Percentiles rank a stretch among this genome's conserved stretches.
Conservation (phyloP, 2,797 vertebrate genomes). For the Paguma larvata region DNA sequence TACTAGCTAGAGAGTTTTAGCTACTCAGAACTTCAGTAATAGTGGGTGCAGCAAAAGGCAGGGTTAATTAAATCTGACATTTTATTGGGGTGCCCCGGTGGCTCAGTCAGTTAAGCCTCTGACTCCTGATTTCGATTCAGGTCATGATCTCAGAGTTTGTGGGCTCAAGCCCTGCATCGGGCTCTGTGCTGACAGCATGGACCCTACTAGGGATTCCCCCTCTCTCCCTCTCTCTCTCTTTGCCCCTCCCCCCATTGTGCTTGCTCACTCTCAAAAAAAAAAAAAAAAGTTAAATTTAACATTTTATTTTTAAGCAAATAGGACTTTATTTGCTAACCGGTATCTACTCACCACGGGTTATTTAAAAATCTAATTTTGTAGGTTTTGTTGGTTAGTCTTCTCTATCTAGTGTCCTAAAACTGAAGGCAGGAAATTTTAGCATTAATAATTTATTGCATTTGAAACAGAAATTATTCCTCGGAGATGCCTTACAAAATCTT, state of each 20-base stretch:
- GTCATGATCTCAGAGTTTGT: too few relatives aligned
- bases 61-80: background rate
- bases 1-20: background rate
- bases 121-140: too few relatives aligned
- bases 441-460: background rate
- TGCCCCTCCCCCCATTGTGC: too few relatives aligned
- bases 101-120: too few relatives aligned
- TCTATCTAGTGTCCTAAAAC: background rate
- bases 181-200: too few relatives aligned
- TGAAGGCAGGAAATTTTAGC: background rate
- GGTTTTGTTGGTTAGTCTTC: background rate
- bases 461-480: constrained; percentile 37
- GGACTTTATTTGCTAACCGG: background rate
- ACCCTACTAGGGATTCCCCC: too few relatives aligned
- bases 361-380: constrained; percentile 13
- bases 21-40: background rate
- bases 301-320: background rate
- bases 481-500: background rate
- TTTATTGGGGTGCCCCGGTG: too few relatives aligned
- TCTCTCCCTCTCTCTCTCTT: too few relatives aligned
- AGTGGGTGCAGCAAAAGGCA: background rate
- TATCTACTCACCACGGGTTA: background rate
- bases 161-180: too few relatives aligned
- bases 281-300: background rate
- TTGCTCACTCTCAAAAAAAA: too few relatives aligned